Evolutionary conservation across 2,888 invertebrate genomes (phyloP), one percentile per base, ranked within the genome.

Genomic region (Sialis lutaria): DNA sequence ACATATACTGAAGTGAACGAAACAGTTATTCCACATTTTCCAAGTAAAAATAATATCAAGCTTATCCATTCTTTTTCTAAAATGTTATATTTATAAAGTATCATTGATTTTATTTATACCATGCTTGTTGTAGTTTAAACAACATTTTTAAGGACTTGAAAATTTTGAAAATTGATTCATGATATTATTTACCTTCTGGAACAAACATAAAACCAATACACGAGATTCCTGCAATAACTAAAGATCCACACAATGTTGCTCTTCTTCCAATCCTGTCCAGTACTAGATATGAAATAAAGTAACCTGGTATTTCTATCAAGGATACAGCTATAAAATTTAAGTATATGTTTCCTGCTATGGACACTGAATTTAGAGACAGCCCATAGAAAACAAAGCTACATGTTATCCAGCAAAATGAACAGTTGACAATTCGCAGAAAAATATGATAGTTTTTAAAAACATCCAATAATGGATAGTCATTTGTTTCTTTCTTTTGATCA

Each of bases 341-440:
- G 60, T 86, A 86, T 55, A 77, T 77, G 60, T 85, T 77, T 1
- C 85, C 86, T 12, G 75, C 76, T 42, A 88, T 64, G 0, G 79
- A 72, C 3, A 85, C 83, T 0, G 86, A 78, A 63, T 84, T 85
- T 47, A 88, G 69, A 0, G 83, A 83, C 34, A 88, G 64, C 0
- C 88, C 88, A 56, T 85, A 87, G 61, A 83, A 88, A 22, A 86
- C 77, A 52, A 87, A 78, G 0, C 82, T 79, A 55, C 81, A 78
- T 0, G 84, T 79, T 10, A 84, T 75, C 85, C 85, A 86, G 67
- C 83, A 84, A 54, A 83, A 74, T n/a, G 80, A 79, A 53, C 83
- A 82, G 44, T 77, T 76, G 1, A 70, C 53, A 42, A 79, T 63
- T 33, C 80, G 67, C 0, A 67, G 56, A 50, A 76, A n/a, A 39